These are phyloP conservation scores for Perca schrenkii DNA, from an alignment of 2,113 vertebrate species.

Conservation along the genomic window DNA sequence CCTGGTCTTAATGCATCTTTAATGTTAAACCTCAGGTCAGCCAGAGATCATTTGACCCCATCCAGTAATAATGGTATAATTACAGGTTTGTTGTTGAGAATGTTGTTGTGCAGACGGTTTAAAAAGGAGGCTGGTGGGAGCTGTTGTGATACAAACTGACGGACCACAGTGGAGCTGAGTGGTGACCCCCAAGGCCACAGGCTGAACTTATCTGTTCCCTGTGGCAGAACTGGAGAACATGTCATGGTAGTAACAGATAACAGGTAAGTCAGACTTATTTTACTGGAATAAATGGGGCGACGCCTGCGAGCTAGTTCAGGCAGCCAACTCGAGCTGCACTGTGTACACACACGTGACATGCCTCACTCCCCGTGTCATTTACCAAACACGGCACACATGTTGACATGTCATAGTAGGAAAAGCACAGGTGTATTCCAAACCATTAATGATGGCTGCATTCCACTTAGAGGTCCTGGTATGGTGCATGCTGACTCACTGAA, in stretches of 20 bases:
- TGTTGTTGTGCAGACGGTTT: neutral
- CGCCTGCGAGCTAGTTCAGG: too few species aligned
- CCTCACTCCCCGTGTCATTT: too few species aligned
- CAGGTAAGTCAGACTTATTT: neutral
- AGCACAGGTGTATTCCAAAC: too few species aligned
- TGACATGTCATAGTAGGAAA: too few species aligned
- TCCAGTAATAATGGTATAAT: neutral
- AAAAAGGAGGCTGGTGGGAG: neutral
- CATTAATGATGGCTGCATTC: too few species aligned
- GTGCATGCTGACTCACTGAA: too few species aligned
- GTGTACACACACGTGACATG: too few species aligned
- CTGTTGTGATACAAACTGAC: neutral
- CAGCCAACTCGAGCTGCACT: too few species aligned
- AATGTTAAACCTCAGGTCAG: neutral
- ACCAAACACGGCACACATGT: too few species aligned
- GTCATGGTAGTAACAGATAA: neutral
- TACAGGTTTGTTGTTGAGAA: neutral
- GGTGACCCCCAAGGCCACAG: neutral
- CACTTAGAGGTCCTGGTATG: too few species aligned
- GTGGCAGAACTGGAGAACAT: neutral
- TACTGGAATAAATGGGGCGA: too few species aligned
- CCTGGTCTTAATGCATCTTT: neutral
- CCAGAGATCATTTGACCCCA: constrained; percentile 20
- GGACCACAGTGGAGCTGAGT: neutral
- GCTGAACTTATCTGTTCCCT: neutral